phyloP scores from a whole-genome alignment of 2,113 vertebrate species.

The Nycticebus coucang region DNA sequence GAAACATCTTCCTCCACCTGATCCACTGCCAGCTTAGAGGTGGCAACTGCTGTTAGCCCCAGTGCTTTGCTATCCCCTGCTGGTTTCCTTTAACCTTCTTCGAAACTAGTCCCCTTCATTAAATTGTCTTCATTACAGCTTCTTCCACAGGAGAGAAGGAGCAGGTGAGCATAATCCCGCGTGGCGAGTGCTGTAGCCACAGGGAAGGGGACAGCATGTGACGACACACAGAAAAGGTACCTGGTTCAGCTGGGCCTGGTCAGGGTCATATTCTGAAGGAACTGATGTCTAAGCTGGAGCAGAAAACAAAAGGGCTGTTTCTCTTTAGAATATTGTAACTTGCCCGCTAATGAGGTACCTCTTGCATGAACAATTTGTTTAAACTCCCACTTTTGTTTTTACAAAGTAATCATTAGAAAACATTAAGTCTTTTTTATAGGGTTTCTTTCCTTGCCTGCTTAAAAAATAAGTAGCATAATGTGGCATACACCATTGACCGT shows the following conservation, averaged over 20 bases:
- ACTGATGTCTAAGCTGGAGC: not conserved
- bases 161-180: no score
- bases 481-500: not conserved
- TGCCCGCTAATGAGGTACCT: not conserved
- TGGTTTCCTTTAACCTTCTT: not conserved
- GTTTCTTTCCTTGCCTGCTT: not conserved
- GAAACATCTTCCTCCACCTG: not conserved
- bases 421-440: not conserved
- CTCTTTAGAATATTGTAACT: not conserved
- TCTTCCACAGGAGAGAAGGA: not conserved
- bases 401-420: not conserved
- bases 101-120: no score
- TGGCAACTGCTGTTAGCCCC: not conserved
- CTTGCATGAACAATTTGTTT: conserved; percentile 11
- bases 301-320: not conserved
- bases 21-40: not conserved
- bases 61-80: not conserved
- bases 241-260: not conserved
- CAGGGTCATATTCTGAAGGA: not conserved
- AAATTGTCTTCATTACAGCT: not conserved
- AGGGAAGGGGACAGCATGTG: not conserved
- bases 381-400: not conserved
- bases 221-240: not conserved
- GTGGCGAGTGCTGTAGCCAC: not conserved
- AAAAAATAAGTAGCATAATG: not conserved